Base-by-base conservation (phyloP, 2,113 vertebrate genomes). In the Hippopotamus amphibius region DNA sequence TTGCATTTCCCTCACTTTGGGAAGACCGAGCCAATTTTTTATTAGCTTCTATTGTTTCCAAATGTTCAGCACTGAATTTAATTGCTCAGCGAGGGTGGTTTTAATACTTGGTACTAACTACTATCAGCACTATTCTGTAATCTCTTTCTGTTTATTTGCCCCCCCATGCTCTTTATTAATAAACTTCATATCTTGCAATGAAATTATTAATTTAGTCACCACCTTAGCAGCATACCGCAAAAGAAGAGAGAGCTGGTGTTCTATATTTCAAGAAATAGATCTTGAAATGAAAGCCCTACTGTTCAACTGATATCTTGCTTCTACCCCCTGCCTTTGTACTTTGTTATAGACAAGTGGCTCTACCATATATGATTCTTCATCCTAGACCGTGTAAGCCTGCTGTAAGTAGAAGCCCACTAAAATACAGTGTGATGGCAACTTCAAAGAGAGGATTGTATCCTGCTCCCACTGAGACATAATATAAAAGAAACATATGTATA, bases 181-280 rank as follows among this genome's bases (percentile, higher is more conserved):
- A 97, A 87, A 83, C 19, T 86, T 89, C n/a, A 95, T 80, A 71
- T 15, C 19, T 82, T 74, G 48, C 4, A 93, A 80, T 92, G 28
- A 95, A 81, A 80, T 79, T 93, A 61, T 93, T 95, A 63, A 69
- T 61, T 97, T 95, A 83, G 71, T 86, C 61, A 83, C 66, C 22
- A 65, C 13, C 11, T 95, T 88, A 94, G 14, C 80, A 83, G 4
- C 43, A 68, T 76, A n/a, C 9, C 83, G 28, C 5, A 3, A 4
- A 88, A 83, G 77, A 55, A 14, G 69, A 95, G 61, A 95, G 80
- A 95, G 53, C 5, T 24, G 63, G 16, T 96, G 33, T 77, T 89
- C n/a, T 72, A 46, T 13, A 59, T 82, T 93, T 96, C n/a, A 90
- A 91, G 76, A 37, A 97, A 85, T 28, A 59, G 1, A 83, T 92